These are phyloP conservation scores for Hypotaenidia philippensis DNA, from an alignment of 2,797 vertebrate genomes.

Conservation along the genomic window DNA sequence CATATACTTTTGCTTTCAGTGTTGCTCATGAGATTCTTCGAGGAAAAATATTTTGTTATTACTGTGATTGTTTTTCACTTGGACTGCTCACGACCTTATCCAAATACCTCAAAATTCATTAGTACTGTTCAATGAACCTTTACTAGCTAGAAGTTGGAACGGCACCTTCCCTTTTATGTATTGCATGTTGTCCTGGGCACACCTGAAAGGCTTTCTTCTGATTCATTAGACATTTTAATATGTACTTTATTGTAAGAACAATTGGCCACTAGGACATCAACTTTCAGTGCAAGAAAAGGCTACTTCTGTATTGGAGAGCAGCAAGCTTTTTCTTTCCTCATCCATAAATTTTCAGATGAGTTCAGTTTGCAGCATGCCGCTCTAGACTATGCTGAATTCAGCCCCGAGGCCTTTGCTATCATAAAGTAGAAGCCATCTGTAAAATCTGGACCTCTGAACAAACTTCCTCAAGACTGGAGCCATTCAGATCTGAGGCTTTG, in stretches of 20 bases:
- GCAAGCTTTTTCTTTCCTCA: not conserved
- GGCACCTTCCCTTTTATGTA: not conserved
- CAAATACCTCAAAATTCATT: not conserved
- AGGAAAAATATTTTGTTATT: not conserved
- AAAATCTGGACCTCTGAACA: conserved; percentile 33
- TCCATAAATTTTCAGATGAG: not conserved
- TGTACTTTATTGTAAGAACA: not conserved
- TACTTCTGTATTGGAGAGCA: not conserved
- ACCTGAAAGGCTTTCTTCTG: not conserved
- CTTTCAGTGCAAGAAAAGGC: not conserved
- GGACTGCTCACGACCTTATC: not conserved
- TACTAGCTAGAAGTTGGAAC: not conserved
- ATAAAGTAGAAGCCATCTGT: conserved; percentile 40
- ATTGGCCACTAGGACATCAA: not conserved
- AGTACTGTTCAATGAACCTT: not conserved
- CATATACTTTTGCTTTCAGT: not conserved
- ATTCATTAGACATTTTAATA: not conserved
- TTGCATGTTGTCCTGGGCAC: not conserved
- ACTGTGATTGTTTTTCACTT: not conserved
- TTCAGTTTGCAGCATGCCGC: not conserved
- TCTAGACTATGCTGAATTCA: not conserved
- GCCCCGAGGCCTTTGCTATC: not conserved
- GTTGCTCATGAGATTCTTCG: not conserved
- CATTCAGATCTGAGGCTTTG: conserved; percentile 40
- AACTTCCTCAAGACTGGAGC: conserved; percentile 37